Evolutionary conservation across 2,797 vertebrate species (phyloP).

Genomic region (Epinephelus awoara): DNA sequence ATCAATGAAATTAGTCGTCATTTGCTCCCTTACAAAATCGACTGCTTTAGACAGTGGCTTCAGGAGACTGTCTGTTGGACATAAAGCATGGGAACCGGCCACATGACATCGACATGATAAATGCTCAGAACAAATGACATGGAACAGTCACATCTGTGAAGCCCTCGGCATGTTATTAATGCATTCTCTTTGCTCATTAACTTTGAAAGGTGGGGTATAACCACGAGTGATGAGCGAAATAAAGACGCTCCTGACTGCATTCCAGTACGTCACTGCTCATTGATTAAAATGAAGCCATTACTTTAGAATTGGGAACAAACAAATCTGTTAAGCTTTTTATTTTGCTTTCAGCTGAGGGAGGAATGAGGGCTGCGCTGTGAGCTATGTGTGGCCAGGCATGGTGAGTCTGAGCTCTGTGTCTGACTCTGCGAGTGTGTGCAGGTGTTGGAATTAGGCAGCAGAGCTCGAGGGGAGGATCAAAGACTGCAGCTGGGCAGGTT

Average conservation of each 20-base stretch:
- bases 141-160: slow-evolving; percentile 56
- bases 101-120: slow-evolving; percentile 8
- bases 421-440: slow-evolving; percentile 53
- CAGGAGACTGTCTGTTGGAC: not conserved
- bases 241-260: slow-evolving; percentile 26
- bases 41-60: slow-evolving; percentile 2
- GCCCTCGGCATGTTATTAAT: slow-evolving; percentile 43
- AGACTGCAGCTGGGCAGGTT: slow-evolving; percentile 70
- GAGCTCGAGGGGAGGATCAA: slow-evolving; percentile 67
- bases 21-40: not conserved
- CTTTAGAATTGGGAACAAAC: slow-evolving; percentile 47
- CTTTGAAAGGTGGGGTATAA: slow-evolving; percentile 61
- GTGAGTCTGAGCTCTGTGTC: slow-evolving; percentile 31
- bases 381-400: slow-evolving; percentile 43
- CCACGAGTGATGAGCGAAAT: slow-evolving; percentile 43
- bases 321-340: slow-evolving; percentile 41
- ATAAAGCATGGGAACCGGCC: not conserved
- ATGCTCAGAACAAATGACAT: slow-evolving; percentile 51
- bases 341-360: slow-evolving; percentile 41
- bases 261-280: slow-evolving; percentile 29
- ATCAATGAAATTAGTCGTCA: too few relatives aligned
- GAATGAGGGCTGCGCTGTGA: slow-evolving; percentile 33
- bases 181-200: slow-evolving; percentile 52
- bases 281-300: slow-evolving; percentile 61
- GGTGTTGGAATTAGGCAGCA: slow-evolving; percentile 69